phyloP scores from a whole-genome alignment of 2,888 invertebrate genomes.

The Rhamphomyia laevipes region DNA sequence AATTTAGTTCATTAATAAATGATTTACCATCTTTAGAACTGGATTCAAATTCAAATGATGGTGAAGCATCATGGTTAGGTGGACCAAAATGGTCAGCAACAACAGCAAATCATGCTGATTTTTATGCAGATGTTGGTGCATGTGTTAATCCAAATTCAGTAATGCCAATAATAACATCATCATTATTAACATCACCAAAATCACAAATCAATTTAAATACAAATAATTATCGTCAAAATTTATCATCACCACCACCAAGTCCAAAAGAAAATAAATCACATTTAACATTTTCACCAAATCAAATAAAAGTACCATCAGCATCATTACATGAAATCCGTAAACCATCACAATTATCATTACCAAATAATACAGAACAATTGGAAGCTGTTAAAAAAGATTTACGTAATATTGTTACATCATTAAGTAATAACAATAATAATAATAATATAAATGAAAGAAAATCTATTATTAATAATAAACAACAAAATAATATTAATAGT shows the following conservation, averaged over 20 bases:
- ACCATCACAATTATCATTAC: background rate
- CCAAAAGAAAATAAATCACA: slow-evolving; percentile 58
- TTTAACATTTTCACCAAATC: slow-evolving; percentile 57
- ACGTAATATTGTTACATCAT: background rate
- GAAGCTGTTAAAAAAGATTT: background rate
- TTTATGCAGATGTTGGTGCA: slow-evolving; percentile 60
- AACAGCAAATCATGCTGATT: slow-evolving; percentile 50
- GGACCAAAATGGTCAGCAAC: slow-evolving; percentile 29
- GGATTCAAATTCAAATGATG: slow-evolving; percentile 29
- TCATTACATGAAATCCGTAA: background rate
- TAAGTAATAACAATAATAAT: background rate
- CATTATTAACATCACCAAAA: slow-evolving; percentile 29
- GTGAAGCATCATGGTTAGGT: slow-evolving; percentile 22
- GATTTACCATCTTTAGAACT: slow-evolving; percentile 37
- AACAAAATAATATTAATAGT: background rate
- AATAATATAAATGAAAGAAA: background rate
- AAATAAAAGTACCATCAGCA: slow-evolving; percentile 46
- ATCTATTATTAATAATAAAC: background rate
- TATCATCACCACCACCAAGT: slow-evolving; percentile 44
- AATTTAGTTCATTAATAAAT: slow-evolving; percentile 41
- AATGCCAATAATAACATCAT: slow-evolving; percentile 61
- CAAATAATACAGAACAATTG: background rate
- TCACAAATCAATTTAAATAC: slow-evolving; percentile 27
- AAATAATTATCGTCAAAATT: slow-evolving; percentile 16
- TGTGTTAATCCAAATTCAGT: slow-evolving; percentile 77